Conservation (phyloP, 2,113 vertebrate genomes). For the Agapornis roseicollis region DNA sequence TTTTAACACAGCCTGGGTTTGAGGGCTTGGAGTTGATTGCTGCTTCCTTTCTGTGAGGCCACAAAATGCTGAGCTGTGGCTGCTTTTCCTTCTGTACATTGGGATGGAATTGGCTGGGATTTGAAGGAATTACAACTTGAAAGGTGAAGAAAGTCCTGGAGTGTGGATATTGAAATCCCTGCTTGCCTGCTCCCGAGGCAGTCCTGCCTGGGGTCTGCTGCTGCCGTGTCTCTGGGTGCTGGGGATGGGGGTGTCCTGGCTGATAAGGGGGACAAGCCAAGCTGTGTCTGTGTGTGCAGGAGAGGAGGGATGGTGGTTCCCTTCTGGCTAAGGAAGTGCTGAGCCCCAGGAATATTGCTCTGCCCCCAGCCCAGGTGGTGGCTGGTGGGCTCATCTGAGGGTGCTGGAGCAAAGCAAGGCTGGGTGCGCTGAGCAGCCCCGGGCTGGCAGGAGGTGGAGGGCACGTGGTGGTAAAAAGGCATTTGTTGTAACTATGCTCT, state of each 20-base stretch:
- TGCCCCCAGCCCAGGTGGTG: background rate
- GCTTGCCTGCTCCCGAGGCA: background rate
- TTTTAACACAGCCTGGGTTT: background rate
- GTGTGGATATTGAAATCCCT: background rate
- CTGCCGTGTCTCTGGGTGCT: background rate
- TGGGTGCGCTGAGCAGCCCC: background rate
- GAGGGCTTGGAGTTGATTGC: background rate
- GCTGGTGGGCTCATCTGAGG: fast-evolving
- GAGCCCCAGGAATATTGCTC: background rate
- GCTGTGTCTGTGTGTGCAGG: background rate
- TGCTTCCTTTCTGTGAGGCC: background rate
- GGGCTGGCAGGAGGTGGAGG: background rate
- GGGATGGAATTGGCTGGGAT: background rate
- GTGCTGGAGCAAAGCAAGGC: background rate
- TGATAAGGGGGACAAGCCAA: background rate
- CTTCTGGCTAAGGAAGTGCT: background rate
- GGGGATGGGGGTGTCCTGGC: background rate
- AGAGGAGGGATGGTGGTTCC: background rate
- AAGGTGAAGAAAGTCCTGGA: background rate
- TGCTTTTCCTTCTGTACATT: background rate
- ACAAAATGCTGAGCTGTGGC: fast-evolving
- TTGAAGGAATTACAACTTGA: background rate
- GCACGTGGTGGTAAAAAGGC: background rate
- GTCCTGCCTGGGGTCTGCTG: background rate
- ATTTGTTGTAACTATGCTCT: background rate